A percentile compares a stretch with the other conserved stretches of the same genome.
phyloP scores from a whole-genome alignment of 2,888 invertebrate species.

The Dolomedes plantarius region DNA sequence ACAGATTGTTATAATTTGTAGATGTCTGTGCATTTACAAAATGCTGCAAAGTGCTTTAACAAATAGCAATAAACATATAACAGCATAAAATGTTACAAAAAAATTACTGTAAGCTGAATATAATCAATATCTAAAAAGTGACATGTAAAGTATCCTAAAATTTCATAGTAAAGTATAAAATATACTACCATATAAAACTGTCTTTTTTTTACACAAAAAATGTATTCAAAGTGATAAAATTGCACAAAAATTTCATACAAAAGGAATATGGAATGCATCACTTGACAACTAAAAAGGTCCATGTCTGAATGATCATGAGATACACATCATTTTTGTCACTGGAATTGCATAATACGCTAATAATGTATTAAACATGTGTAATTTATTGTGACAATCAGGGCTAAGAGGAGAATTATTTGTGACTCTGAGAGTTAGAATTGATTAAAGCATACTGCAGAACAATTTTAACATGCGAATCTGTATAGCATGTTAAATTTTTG shows the following conservation, averaged over 20 bases:
- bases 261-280: constrained; percentile 50
- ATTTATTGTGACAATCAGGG: too few relatives aligned
- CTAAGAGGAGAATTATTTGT: too few relatives aligned
- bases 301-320: not conserved
- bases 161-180: constrained; percentile 62
- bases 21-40: not conserved
- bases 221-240: constrained; percentile 39
- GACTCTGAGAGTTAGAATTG: too few relatives aligned
- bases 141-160: constrained; percentile 63
- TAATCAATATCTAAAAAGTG: constrained; percentile 54
- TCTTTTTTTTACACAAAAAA: constrained; percentile 34
- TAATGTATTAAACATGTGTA: too few relatives aligned
- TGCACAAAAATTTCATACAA: constrained; percentile 43
- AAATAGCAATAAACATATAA: constrained; percentile 32
- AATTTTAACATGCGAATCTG: too few relatives aligned
- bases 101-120: constrained; percentile 37
- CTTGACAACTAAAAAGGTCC: not conserved
- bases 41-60: constrained; percentile 11
- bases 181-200: constrained; percentile 55
- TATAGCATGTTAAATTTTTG: too few relatives aligned
- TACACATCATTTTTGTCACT: too few relatives aligned
- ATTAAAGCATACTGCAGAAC: too few relatives aligned
- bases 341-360: too few relatives aligned
- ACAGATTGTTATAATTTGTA: not conserved
- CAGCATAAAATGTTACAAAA: constrained; percentile 49